Base-by-base conservation (phyloP, 1,140 invertebrate species). In the Oedothorax gibbosus region DNA sequence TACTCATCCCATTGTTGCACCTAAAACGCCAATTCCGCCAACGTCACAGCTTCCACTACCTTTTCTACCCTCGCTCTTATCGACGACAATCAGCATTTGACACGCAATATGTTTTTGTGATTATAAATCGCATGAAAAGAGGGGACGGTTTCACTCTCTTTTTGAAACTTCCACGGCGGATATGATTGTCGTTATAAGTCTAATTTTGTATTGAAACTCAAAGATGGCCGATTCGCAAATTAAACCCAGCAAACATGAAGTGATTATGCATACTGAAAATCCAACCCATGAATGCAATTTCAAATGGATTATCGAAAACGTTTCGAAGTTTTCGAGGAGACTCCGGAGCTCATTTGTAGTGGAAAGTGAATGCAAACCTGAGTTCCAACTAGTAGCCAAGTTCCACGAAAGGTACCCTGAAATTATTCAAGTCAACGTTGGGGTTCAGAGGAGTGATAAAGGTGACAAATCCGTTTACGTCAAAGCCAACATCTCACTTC, bases 291-390 rank as follows among this genome's bases (percentile, higher is more conserved):
- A 75, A n/a, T 5, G 18, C 3, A 15, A 49, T 11, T 75, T 75
- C 54, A 21, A 7, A 21, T 75, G 72, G 72, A 75, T 57, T 11
- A 57, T 75, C 11, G 54, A 75, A 7, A 60, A 75, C 12, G 54
- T n/a, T 9, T 57, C 20, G 11, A 75, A 75, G 20, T 75, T 75
- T 12, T 75, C 72, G 18, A 75, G 53, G 18, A 21, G 54, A 35
- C 20, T 75, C 51, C 11, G 15, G 10, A 75, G 54, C 20, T 57
- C 10, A 10, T 21, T 75, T 57, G 6, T 9, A 1, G 18, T 21
- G 11, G 54, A 75, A 7, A 8, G 12, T 8, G 72, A 20, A 4
- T 75, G 72, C 18, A 75, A 60, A 60, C 72, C 20, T 14, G 20
- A 57, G 20, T 75, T 75, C 18, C 53, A 14, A 8, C 7, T 75